These are phyloP conservation scores for Teleogryllus occipitalis DNA, from an alignment of 1,140 invertebrate species.

Conservation along the genomic window DNA sequence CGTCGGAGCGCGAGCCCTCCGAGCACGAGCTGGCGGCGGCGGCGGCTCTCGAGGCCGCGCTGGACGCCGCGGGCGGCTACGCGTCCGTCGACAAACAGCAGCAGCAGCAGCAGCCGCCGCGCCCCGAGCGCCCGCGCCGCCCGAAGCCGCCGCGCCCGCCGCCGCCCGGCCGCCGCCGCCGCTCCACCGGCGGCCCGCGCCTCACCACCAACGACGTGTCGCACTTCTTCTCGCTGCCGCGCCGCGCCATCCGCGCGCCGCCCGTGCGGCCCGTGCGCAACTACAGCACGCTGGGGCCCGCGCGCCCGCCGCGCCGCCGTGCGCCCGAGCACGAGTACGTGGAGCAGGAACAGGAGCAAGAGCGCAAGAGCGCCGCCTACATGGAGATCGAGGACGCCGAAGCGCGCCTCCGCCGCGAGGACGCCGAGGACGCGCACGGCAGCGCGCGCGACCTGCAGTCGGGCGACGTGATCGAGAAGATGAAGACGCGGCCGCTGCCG, in stretches of 20 bases:
- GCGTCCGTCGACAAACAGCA: constrained; percentile 47
- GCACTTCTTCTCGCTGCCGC: constrained; percentile 46
- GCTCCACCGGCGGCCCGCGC: background rate
- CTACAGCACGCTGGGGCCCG: constrained; percentile 58
- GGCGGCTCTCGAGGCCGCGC: constrained; percentile 12
- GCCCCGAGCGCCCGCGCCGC: constrained; percentile 13
- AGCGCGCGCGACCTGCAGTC: constrained; percentile 50
- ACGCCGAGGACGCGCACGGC: constrained; percentile 16
- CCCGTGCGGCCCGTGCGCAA: constrained; percentile 49
- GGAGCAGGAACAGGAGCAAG: constrained; percentile 26
- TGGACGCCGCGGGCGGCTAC: constrained; percentile 49
- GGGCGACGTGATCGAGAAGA: constrained; percentile 62
- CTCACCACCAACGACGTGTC: constrained; percentile 24
- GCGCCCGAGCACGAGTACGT: constrained; percentile 31
- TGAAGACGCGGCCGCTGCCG: constrained; percentile 71
- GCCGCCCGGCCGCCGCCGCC: constrained; percentile 14
- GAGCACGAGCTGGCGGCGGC: background rate
- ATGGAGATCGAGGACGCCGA: constrained; percentile 25
- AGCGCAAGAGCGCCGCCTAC: constrained; percentile 17
- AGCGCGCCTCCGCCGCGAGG: background rate
- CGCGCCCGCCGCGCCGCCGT: constrained; percentile 43
- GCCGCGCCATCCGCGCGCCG: constrained; percentile 26
- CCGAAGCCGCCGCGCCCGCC: constrained; percentile 18
- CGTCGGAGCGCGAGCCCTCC: constrained; percentile 11
- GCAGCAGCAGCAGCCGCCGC: too few relatives aligned